Evolutionary conservation across 2,113 vertebrate genomes (phyloP).

Genomic region (Pimephales promelas): DNA sequence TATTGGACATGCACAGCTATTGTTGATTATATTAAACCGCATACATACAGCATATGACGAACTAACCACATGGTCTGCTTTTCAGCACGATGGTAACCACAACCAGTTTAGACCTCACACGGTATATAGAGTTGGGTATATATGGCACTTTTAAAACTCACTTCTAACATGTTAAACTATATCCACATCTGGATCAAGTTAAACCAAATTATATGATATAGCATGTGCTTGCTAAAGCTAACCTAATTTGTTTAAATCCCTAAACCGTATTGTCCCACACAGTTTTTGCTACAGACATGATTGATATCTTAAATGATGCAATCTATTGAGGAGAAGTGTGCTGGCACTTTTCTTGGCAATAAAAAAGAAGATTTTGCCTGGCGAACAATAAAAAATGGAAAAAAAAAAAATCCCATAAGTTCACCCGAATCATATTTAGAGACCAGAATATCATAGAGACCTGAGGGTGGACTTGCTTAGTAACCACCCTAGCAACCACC

Average conservation of each 20-base stretch:
- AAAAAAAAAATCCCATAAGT: background rate
- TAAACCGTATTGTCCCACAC: background rate
- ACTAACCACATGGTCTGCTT: background rate
- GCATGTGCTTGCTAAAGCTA: background rate
- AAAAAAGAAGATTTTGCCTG: background rate
- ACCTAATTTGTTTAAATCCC: background rate
- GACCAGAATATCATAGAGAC: conserved; percentile 14
- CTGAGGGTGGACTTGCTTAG: conserved; percentile 22
- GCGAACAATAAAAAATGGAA: background rate
- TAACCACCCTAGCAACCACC: conserved; percentile 23
- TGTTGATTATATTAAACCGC: background rate
- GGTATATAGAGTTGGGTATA: background rate
- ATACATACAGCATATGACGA: background rate
- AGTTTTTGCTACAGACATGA: conserved; percentile 3
- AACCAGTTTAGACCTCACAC: background rate
- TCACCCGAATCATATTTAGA: conserved; percentile 9
- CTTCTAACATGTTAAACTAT: background rate
- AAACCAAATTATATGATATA: background rate
- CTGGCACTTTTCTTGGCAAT: conserved; percentile 3
- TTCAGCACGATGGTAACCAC: background rate
- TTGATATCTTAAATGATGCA: background rate
- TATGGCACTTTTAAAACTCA: background rate
- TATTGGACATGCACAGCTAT: background rate
- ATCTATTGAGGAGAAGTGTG: background rate
- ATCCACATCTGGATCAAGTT: background rate